Conservation (phyloP, 2,797 vertebrate species). For the Distichodus sexfasciatus region DNA sequence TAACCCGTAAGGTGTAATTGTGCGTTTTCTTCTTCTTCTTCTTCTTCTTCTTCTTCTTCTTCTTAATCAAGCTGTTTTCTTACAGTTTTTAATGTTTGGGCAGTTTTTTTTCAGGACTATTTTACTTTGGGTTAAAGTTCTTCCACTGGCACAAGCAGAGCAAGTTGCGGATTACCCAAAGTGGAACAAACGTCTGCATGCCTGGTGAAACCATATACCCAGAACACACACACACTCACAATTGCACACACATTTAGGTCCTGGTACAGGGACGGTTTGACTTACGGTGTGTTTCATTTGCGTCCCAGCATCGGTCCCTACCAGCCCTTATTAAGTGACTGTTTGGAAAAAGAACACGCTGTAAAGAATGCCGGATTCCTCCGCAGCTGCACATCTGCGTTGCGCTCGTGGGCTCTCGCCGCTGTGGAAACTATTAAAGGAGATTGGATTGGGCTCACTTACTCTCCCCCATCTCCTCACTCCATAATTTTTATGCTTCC, state of each 20-base stretch:
- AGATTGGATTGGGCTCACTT: slow-evolving; percentile 49
- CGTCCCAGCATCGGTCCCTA: slow-evolving; percentile 54
- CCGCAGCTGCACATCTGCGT: slow-evolving; percentile 50
- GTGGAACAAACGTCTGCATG: slow-evolving; percentile 65
- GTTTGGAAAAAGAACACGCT: slow-evolving; percentile 63
- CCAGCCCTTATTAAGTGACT: slow-evolving; percentile 59
- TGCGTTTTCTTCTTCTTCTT: too few species aligned
- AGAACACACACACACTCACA: slow-evolving; percentile 11
- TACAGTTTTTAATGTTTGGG: background rate
- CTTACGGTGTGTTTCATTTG: slow-evolving; percentile 70
- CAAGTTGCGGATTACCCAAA: slow-evolving; percentile 56
- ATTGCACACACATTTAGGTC: slow-evolving; percentile 26
- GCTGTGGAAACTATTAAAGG: slow-evolving; percentile 70
- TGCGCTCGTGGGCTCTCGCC: slow-evolving; percentile 53
- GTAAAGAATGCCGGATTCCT: slow-evolving; percentile 54
- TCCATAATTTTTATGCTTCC: slow-evolving; percentile 61
- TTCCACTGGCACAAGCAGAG: slow-evolving; percentile 51
- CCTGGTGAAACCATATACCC: slow-evolving; percentile 64
- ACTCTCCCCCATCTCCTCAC: slow-evolving; percentile 43
- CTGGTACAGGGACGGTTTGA: slow-evolving; percentile 43
- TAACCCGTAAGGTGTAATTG: too few species aligned
- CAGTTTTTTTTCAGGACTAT: background rate
- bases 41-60: too few species aligned
- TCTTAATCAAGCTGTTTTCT: background rate
- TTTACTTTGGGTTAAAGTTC: background rate